Evolutionary conservation across 2,113 vertebrate species (phyloP), one percentile per base, ranked within the genome.

Genomic region (Pagrus major): DNA sequence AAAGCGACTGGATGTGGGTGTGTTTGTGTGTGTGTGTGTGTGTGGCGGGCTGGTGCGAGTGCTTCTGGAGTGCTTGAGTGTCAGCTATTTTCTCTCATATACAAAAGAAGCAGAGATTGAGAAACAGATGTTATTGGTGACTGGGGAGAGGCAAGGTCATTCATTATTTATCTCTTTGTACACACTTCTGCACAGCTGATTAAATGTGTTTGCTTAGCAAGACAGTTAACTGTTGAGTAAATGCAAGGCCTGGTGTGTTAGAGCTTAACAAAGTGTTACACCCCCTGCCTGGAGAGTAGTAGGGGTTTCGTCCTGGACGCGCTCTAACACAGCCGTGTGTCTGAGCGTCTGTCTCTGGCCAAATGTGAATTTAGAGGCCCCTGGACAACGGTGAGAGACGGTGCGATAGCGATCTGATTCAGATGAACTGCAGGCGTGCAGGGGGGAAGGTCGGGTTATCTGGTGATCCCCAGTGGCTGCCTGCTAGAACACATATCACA

Each of bases 371-470:
- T 39, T 27, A 58, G 70, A 71, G 63, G 71, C 67, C 82, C 85
- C 84, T 44, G 64, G 85, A 58, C 76, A 21, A 72, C 5, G 52
- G 76, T 65, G 76, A 75, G 89, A 77, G 63, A 64, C 52, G 54
- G 72, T 65, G 85, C 56, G 88, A 91, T 91, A 85, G 78, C 9
- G 44, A 92, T 93, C 86, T 90, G 80, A 88, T 88, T 89, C 85
- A 89, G 86, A 92, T 86, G 85, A 90, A 92, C 83, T 90, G 76
- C 71, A 55, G 80, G 52, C 67, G 10, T 52, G 54, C 41, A 5
- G 66, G 61, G 61, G 59, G 73, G 79, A 70, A 84, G 87, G 88
- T 89, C 89, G 27, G 76, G 80, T 81, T 91, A 87, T 88, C 85
- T 89, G 51, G 73, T 83, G 87, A 85, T 89, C 90, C 89, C 88